Conservation (phyloP, 1,140 invertebrate genomes). For the Caenorhabditis briggsae region DNA sequence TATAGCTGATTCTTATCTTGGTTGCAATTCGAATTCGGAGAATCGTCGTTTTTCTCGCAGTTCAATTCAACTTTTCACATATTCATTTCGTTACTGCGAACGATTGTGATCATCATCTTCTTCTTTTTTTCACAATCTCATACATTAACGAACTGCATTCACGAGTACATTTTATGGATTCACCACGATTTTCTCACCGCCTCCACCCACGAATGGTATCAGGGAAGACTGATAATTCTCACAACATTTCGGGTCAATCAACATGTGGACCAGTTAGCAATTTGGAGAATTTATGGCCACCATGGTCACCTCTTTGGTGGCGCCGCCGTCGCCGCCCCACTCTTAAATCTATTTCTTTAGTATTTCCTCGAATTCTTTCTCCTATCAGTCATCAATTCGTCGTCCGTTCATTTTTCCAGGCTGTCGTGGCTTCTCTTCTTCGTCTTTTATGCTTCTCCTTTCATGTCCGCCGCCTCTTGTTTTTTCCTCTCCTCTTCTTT, state of each 20-base stretch:
- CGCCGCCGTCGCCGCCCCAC: conserved; percentile 29
- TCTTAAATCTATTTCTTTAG: conserved; percentile 31
- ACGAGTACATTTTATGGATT: not conserved
- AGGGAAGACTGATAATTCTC: conserved; percentile 32
- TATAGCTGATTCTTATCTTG: conserved; percentile 30
- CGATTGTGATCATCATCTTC: not conserved
- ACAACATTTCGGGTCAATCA: conserved; percentile 40
- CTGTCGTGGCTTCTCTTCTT: not conserved
- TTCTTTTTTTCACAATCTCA: not conserved
- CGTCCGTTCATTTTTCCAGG: conserved; percentile 16
- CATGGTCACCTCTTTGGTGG: conserved; percentile 45
- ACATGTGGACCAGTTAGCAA: conserved; percentile 29
- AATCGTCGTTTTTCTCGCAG: not conserved
- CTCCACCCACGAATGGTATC: not conserved
- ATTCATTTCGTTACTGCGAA: conserved; percentile 9
- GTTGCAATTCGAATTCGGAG: conserved; percentile 42
- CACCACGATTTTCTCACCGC: not conserved
- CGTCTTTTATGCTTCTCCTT: not conserved
- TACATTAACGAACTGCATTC: not conserved
- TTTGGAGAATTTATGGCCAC: conserved; percentile 49
- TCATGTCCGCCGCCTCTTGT: conserved; percentile 14
- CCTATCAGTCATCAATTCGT: conserved; percentile 42
- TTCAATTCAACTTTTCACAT: conserved; percentile 47
- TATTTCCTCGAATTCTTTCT: conserved; percentile 17
- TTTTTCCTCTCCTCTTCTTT: not conserved